These are phyloP conservation scores for Trichopria drosophilae DNA, from an alignment of 2,888 invertebrate genomes.

Conservation along the genomic window DNA sequence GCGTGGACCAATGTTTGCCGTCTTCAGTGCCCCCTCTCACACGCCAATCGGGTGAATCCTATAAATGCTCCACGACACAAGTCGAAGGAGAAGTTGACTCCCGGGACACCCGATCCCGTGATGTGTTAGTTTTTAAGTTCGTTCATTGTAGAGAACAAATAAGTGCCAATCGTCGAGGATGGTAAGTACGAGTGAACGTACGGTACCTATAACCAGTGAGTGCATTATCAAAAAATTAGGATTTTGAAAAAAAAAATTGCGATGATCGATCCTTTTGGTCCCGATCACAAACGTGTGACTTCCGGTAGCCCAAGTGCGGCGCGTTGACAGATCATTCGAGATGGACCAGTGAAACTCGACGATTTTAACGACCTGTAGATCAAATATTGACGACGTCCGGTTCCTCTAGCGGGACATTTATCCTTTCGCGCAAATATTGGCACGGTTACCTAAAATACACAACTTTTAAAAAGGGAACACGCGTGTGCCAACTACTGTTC, in stretches of 20 bases:
- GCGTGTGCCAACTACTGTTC: too few species aligned
- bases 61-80: conserved; percentile 55
- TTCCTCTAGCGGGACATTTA: too few species aligned
- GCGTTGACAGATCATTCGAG: too few species aligned
- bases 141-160: conserved; percentile 27
- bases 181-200: conserved; percentile 40
- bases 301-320: too few species aligned
- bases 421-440: too few species aligned
- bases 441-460: too few species aligned
- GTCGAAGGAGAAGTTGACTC: conserved; percentile 47
- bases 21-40: conserved; percentile 41
- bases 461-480: too few species aligned
- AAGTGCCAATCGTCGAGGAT: conserved; percentile 34
- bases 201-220: background rate
- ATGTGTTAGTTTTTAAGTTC: conserved; percentile 48
- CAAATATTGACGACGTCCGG: too few species aligned
- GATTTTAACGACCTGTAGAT: too few species aligned
- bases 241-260: background rate
- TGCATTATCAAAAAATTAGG: background rate
- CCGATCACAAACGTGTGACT: too few species aligned
- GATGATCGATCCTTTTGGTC: too few species aligned
- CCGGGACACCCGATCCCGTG: conserved; percentile 48
- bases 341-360: too few species aligned
- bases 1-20: conserved; percentile 47
- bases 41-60: conserved; percentile 54